These are phyloP conservation scores for Anodontia alba DNA, from an alignment of 2,888 invertebrate species.

Conservation along the genomic window DNA sequence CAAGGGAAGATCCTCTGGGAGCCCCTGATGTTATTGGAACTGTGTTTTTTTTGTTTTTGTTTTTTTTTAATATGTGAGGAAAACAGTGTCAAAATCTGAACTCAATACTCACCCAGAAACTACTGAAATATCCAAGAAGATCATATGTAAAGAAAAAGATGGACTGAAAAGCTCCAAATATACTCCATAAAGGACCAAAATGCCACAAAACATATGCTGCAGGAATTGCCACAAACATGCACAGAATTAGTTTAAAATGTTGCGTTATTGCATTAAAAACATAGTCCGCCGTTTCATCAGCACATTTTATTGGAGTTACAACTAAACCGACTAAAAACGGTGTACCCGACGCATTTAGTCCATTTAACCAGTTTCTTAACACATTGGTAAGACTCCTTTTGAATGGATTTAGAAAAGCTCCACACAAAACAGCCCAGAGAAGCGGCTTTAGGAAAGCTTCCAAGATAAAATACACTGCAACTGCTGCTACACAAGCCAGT, in stretches of 20 bases:
- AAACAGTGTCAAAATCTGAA: too few relatives aligned
- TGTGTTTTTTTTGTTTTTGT: too few relatives aligned
- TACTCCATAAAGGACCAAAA: constrained; percentile 88
- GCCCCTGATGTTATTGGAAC: too few relatives aligned
- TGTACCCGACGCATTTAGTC: constrained; percentile 81
- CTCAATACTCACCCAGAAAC: constrained; percentile 82
- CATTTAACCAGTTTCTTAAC: constrained; percentile 90
- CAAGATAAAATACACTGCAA: constrained; percentile 86
- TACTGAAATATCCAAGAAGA: constrained; percentile 81
- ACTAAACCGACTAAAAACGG: constrained; percentile 85
- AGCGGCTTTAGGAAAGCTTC: constrained; percentile 97
- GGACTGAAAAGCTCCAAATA: constrained; percentile 67
- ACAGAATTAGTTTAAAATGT: constrained; percentile 88
- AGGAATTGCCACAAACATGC: constrained; percentile 85
- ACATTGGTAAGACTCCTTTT: constrained; percentile 92
- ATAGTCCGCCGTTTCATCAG: constrained; percentile 91
- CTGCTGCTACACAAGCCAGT: constrained; percentile 87
- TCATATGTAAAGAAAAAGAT: constrained; percentile 77
- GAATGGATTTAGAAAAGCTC: constrained; percentile 98
- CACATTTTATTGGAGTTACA: constrained; percentile 89
- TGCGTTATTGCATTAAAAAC: constrained; percentile 90
- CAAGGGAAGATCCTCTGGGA: too few relatives aligned
- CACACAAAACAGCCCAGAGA: constrained; percentile 97
- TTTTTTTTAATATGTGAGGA: too few relatives aligned
- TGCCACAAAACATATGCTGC: constrained; percentile 89